Conservation (phyloP, 2,797 vertebrate species). For the Heterohyrax brucei region DNA sequence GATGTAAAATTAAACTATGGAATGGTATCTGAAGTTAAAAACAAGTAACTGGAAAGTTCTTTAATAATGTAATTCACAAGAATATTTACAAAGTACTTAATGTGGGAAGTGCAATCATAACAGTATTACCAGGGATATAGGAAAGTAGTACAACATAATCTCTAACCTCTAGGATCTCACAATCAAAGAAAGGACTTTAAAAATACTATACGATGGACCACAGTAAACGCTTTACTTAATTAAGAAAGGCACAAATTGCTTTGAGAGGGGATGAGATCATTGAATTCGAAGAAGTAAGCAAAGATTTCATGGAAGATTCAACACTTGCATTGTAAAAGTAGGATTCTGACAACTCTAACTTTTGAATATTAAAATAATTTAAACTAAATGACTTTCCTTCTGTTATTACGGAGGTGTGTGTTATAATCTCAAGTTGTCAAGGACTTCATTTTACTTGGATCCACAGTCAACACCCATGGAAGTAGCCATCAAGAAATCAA, state of each 20-base stretch:
- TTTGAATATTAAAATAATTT: constrained; percentile 21
- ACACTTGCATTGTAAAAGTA: not conserved
- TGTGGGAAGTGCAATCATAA: not conserved
- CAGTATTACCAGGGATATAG: not conserved
- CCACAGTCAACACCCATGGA: too few relatives aligned
- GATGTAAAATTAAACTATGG: constrained; percentile 44
- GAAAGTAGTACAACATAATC: constrained; percentile 4
- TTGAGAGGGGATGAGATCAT: constrained; percentile 5
- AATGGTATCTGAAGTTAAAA: not conserved
- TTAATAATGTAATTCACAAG: constrained; percentile 5
- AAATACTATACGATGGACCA: not conserved
- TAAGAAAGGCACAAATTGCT: not conserved
- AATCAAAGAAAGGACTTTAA: not conserved
- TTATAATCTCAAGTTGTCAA: too few relatives aligned
- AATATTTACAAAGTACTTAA: constrained; percentile 5
- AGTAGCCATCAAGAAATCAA: too few relatives aligned
- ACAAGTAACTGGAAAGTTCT: not conserved
- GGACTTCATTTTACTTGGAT: too few relatives aligned
- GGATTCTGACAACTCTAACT: constrained; percentile 30
- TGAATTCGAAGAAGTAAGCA: not conserved
- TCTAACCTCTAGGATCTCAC: not conserved
- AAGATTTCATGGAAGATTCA: not conserved
- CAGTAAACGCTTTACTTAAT: not conserved
- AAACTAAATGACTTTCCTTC: constrained; percentile 16
- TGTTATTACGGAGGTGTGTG: not conserved